Evolutionary conservation across 2,797 vertebrate genomes (phyloP), one percentile per base, ranked within the genome.

Genomic region (Polyboroides typus): DNA sequence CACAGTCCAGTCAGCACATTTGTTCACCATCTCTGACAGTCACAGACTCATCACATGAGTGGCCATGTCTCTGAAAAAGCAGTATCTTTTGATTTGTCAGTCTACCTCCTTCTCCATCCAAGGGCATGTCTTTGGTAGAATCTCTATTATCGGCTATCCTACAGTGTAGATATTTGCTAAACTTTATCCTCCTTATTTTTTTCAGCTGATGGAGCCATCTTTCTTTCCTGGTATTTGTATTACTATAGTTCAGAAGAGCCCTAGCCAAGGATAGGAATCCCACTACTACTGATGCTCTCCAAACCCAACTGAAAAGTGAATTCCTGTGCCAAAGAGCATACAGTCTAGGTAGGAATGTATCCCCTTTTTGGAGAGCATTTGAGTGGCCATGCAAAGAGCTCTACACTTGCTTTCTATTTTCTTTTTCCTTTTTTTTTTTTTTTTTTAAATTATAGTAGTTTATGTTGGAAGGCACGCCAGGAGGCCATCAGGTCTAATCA

Each of bases 1-100:
- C 93, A 96, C 95, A 96, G 96, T 95, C 71, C 83, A 90, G 81
- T 92, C 95, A 97, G 90, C 93, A 81, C 73, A 90, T 96, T 96
- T 27, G 50, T 86, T 79, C 53, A 63, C 79, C 2, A 0, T 64
- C 48, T 45, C 44, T 10, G 5, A 56, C 67, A 90, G 68, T 67
- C 91, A 87, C 67, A 86, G 79, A 38, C 72, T 86, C 79, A 67
- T 71, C 82, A 93, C 56, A 19, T 44, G 47, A 59, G 56, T 84
- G 23, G 38, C 16, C 66, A 55, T 34, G 23, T 38, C 50, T 73
- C 78, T 76, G 71, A 93, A 93, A 93, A 93, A 87, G 26, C 33
- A 53, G 1, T 33, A 2, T 66, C 53, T 92, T 92, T 94, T 47
- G 25, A 84, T 86, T 81, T 91, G 78, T 72, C n/a, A 38, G 12